Conservation (phyloP, 2,113 vertebrate species). For the Tachycineta bicolor region DNA sequence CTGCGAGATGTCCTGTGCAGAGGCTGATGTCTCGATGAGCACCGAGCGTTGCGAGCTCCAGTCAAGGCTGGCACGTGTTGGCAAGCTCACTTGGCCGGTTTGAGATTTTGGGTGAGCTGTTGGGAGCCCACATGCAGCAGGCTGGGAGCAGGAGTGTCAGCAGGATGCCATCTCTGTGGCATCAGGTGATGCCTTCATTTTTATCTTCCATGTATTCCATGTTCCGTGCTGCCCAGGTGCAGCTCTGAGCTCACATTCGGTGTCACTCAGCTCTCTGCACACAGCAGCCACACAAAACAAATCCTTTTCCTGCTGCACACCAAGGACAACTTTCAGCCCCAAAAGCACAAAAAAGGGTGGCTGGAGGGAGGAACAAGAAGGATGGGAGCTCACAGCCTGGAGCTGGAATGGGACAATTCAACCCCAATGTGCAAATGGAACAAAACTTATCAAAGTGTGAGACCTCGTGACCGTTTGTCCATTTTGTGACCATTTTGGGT, state of each 20-base stretch:
- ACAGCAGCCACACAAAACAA: neutral
- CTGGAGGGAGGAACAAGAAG: neutral
- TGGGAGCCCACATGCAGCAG: neutral
- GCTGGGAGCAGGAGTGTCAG: neutral
- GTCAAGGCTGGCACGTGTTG: neutral
- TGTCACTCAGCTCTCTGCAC: neutral
- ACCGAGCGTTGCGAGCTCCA: neutral
- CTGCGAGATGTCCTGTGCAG: neutral
- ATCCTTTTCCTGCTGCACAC: neutral
- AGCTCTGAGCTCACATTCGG: neutral
- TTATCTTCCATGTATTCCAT: neutral
- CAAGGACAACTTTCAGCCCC: neutral
- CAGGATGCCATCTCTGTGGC: neutral
- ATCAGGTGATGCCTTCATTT: neutral
- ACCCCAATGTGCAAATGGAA: neutral
- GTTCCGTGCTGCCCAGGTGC: neutral
- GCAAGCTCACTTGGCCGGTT: neutral
- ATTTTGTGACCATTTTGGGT: neutral
- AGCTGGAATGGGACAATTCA: neutral
- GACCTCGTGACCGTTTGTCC: neutral
- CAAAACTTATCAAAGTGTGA: neutral
- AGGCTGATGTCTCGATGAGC: neutral
- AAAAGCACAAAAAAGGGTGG: neutral
- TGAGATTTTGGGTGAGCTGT: neutral
- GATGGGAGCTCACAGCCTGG: neutral